Evolutionary conservation across 2,797 vertebrate genomes (phyloP).

Genomic region (Argyrosomus regius): DNA sequence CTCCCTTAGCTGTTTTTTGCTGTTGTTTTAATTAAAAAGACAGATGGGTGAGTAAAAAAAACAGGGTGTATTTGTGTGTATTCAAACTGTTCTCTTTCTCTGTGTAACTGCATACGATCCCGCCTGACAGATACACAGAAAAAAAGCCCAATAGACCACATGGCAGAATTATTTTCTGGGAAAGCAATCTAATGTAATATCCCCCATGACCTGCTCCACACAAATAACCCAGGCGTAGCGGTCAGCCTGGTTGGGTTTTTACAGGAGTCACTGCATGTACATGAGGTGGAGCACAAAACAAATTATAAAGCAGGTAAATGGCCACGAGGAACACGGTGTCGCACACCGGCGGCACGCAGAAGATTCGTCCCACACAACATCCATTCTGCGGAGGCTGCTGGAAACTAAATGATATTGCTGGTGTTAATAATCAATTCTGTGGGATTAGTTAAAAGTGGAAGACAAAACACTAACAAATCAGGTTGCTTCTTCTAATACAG

Average conservation of each 20-base stretch:
- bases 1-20: slow-evolving; percentile 62
- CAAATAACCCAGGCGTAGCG: slow-evolving; percentile 81
- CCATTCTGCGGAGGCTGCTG: slow-evolving; percentile 47
- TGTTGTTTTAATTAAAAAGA: slow-evolving; percentile 82
- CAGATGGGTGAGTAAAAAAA: slow-evolving; percentile 69
- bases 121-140: slow-evolving; percentile 76
- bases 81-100: slow-evolving; percentile 68
- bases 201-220: slow-evolving; percentile 77
- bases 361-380: slow-evolving; percentile 57
- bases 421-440: slow-evolving; percentile 79
- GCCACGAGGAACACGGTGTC: slow-evolving; percentile 67
- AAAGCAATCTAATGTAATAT: slow-evolving; percentile 87
- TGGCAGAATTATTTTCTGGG: slow-evolving; percentile 82
- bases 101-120: slow-evolving; percentile 68
- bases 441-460: slow-evolving; percentile 84
- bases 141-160: slow-evolving; percentile 76
- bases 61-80: slow-evolving; percentile 64
- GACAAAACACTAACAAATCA: slow-evolving; percentile 82
- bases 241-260: slow-evolving; percentile 75
- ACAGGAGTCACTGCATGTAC: slow-evolving; percentile 78
- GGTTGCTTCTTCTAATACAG: slow-evolving; percentile 67
- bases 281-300: slow-evolving; percentile 78
- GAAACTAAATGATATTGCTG: slow-evolving; percentile 70
- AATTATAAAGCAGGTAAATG: slow-evolving; percentile 77
- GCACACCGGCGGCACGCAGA: slow-evolving; percentile 7